phyloP scores from a whole-genome alignment of 2,797 vertebrate species.

The Melanotaenia pygmaea region DNA sequence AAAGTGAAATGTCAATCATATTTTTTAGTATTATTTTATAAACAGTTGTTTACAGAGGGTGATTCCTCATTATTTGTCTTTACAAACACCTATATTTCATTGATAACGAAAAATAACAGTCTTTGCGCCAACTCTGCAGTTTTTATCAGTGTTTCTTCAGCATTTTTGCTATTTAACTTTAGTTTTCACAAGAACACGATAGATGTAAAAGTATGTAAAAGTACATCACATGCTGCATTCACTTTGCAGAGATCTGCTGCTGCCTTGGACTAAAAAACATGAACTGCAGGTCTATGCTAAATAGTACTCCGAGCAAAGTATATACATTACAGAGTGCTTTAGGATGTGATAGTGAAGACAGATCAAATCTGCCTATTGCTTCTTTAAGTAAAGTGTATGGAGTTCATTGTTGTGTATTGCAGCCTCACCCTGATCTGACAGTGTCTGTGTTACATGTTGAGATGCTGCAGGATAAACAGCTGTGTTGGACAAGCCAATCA shows the following conservation, averaged over 20 bases:
- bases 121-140: too few relatives aligned
- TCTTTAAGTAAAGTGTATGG: not conserved
- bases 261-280: not conserved
- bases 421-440: conserved; percentile 16
- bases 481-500: conserved; percentile 97
- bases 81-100: too few relatives aligned
- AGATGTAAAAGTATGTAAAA: not conserved
- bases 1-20: too few relatives aligned
- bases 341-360: not conserved
- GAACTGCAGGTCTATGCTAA: not conserved
- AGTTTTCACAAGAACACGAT: too few relatives aligned
- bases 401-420: not conserved
- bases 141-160: too few relatives aligned
- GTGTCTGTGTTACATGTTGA: conserved; percentile 49
- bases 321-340: not conserved
- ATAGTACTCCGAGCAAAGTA: not conserved
- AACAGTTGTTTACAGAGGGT: too few relatives aligned
- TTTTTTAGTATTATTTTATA: too few relatives aligned
- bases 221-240: not conserved
- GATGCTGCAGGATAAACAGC: conserved; percentile 93
- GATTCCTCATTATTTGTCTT: too few relatives aligned
- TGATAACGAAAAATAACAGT: too few relatives aligned
- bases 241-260: not conserved
- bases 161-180: too few relatives aligned
- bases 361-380: too few relatives aligned